Base-by-base conservation (phyloP, 2,888 invertebrate genomes). In the Seira ritae region DNA sequence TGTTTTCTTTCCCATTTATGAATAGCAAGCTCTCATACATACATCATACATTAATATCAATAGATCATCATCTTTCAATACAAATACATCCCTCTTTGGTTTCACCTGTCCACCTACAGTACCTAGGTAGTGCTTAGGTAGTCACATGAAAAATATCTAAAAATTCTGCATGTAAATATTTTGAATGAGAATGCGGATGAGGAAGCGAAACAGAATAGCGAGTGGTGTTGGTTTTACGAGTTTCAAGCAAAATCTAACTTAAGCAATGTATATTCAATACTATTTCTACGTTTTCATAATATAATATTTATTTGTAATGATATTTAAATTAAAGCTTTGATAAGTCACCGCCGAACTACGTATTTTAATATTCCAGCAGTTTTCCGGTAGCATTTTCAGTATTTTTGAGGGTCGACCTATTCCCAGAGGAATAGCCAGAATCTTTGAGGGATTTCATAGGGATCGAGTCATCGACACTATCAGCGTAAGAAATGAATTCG, bases 401-500 rank as follows among this genome's bases (percentile, higher is more conserved):
- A n/a, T 12, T 12, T 55, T 55, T 55, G 55, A 15, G 3, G 15
- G 12, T 55, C 12, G 55, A 55, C 12, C 15, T 12, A 3, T 62
- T 70, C 55, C 72, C 37, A 71, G 65, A 31, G 6, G n/a, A 2
- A 31, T 19, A 20, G n/a, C 42, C 66, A 15, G 17, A 37, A 15
- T 81, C 68, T 19, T 81, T 81, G 1, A 23, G 37, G 10, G 37
- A 12, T 15, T 76, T 80, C 4, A 31, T 31, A 6, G 71, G 81
- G 65, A 67, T 12, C 2, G 81, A 76, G 10, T 76, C 55, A 17
- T 55, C 76, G 19, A 31, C 67, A 50, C 76, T 76, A 23, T 75
- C 81, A 15, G 65, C 65, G 23, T 60, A 76, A 12, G 76, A 76
- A 19, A 67, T 75, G 17, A 55, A 55, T 55, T 55, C n/a, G 75